phyloP scores from a whole-genome alignment of 2,113 vertebrate genomes.

The Lethenteron reissneri region DNA sequence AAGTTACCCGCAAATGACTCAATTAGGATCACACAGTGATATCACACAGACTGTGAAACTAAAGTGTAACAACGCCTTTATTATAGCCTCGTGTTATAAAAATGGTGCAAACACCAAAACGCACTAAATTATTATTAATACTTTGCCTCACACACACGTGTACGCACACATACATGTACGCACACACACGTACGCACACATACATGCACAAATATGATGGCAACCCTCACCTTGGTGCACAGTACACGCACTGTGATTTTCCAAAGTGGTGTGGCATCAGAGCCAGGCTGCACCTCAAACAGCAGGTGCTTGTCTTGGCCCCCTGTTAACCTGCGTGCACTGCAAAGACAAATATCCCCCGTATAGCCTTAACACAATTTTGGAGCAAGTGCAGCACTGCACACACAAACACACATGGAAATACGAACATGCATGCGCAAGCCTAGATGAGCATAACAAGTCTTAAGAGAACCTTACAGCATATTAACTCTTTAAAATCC shows the following conservation, averaged over 20 bases:
- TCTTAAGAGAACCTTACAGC: background rate
- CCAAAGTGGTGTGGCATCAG: slow-evolving; percentile 79
- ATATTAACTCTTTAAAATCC: slow-evolving; percentile 35
- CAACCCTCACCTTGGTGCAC: slow-evolving; percentile 65
- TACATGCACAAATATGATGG: background rate
- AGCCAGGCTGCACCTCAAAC: slow-evolving; percentile 79
- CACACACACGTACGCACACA: background rate
- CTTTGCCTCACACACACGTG: too few species aligned
- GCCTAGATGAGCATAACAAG: background rate
- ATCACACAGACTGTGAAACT: too few species aligned
- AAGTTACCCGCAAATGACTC: too few species aligned
- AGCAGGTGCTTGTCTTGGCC: slow-evolving; percentile 82
- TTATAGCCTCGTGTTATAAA: too few species aligned
- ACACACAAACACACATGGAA: background rate
- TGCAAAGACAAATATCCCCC: background rate
- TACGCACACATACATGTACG: background rate
- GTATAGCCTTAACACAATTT: background rate
- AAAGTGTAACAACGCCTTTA: too few species aligned
- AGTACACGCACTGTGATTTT: slow-evolving; percentile 69
- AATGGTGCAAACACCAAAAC: too few species aligned
- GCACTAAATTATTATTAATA: too few species aligned
- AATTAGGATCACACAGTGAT: too few species aligned
- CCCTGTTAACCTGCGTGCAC: slow-evolving; percentile 31
- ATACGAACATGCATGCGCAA: background rate
- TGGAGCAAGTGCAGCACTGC: background rate